These are phyloP conservation scores for Ceramica pisi DNA, from an alignment of 2,888 invertebrate species.

Conservation along the genomic window DNA sequence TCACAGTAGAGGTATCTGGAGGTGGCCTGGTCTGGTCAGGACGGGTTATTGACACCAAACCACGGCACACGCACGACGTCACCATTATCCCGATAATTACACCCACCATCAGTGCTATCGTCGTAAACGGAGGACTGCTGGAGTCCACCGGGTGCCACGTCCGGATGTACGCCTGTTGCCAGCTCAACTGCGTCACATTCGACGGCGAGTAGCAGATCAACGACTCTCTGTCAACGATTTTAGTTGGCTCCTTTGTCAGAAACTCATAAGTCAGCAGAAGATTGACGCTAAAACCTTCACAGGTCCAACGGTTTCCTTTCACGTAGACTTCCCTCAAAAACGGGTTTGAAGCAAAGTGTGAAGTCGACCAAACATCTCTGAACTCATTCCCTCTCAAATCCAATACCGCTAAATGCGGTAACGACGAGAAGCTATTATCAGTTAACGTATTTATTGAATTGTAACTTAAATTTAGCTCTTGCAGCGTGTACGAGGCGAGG, in stretches of 20 bases:
- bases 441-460: conserved; percentile 91
- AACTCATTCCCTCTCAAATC: conserved; percentile 94
- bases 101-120: conserved; percentile 89
- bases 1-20: conserved; percentile 84
- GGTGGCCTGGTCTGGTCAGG: conserved; percentile 76
- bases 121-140: conserved; percentile 87
- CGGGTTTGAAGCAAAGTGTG: conserved; percentile 91
- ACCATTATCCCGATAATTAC: conserved; percentile 89
- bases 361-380: conserved; percentile 91
- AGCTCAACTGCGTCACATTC: conserved; percentile 92
- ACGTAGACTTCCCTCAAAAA: conserved; percentile 91
- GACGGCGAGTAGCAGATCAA: conserved; percentile 93
- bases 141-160: conserved; percentile 90
- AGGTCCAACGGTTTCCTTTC: conserved; percentile 94
- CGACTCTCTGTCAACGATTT: conserved; percentile 81
- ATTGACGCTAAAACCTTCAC: conserved; percentile 92
- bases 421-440: conserved; percentile 91
- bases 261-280: conserved; percentile 92
- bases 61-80: conserved; percentile 90
- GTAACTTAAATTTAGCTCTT: conserved; percentile 91
- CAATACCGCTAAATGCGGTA: conserved; percentile 92
- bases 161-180: conserved; percentile 93
- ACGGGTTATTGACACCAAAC: conserved; percentile 85
- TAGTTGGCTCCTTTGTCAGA: conserved; percentile 90
- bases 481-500: conserved; percentile 91